phyloP scores from a whole-genome alignment of 2,113 vertebrate species.

The Colistium nudipinnis region DNA sequence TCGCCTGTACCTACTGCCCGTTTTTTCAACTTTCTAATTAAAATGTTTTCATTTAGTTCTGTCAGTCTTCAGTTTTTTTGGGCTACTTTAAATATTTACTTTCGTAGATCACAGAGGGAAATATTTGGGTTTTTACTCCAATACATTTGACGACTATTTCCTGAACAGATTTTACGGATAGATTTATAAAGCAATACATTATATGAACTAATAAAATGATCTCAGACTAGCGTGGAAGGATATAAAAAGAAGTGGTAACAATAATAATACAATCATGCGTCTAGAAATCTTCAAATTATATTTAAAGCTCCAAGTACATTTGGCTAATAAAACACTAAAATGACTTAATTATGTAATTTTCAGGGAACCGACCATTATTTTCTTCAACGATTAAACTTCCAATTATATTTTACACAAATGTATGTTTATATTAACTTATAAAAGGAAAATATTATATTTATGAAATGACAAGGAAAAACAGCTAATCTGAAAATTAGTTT shows the following conservation, averaged over 20 bases:
- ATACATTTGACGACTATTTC: background rate
- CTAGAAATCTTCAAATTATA: background rate
- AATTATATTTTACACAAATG: too few relatives aligned
- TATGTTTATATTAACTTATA: too few relatives aligned
- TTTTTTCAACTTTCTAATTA: conserved; percentile 81
- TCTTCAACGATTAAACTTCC: background rate
- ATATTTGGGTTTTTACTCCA: background rate
- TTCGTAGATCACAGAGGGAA: too few relatives aligned
- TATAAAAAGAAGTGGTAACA: background rate
- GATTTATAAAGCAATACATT: too few relatives aligned
- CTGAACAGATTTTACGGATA: too few relatives aligned
- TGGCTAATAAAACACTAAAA: background rate
- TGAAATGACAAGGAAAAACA: too few relatives aligned
- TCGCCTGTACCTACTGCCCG: conserved; percentile 70
- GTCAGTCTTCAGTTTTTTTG: background rate
- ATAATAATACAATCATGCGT: too few relatives aligned
- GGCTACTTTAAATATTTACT: background rate
- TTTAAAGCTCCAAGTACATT: background rate
- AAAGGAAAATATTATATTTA: too few relatives aligned
- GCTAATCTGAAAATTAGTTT: background rate
- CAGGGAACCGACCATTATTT: background rate
- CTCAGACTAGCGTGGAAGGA: too few relatives aligned
- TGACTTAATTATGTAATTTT: background rate
- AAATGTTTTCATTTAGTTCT: conserved; percentile 72
- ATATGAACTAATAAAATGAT: too few relatives aligned